Conservation (phyloP, 2,113 vertebrate genomes). For the Oryzias javanicus region DNA sequence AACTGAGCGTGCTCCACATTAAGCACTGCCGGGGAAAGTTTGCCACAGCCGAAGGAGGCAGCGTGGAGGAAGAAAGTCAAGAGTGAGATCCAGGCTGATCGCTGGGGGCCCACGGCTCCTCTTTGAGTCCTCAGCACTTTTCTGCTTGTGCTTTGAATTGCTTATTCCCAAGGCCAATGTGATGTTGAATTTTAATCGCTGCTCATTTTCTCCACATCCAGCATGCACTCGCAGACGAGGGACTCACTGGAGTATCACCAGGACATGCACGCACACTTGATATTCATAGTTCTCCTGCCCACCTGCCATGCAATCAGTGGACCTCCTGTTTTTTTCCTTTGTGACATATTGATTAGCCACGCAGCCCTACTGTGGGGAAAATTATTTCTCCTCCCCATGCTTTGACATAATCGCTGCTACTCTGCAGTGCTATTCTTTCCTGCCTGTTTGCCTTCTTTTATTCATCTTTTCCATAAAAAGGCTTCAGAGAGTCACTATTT, state of each 20-base stretch:
- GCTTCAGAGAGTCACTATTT: conserved; percentile 28
- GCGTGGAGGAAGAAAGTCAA: neutral
- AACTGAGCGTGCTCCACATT: conserved; percentile 23
- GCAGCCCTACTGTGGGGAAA: conserved; percentile 16
- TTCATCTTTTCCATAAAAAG: neutral
- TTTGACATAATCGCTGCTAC: conserved; percentile 20
- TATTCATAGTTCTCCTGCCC: conserved; percentile 28
- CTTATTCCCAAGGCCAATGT: conserved; percentile 26
- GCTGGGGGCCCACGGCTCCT: neutral
- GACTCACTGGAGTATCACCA: conserved; percentile 1
- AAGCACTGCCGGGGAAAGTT: conserved; percentile 18
- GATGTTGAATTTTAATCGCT: conserved; percentile 55
- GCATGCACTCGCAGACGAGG: conserved; percentile 15
- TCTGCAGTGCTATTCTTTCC: neutral
- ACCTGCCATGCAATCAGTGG: conserved; percentile 35
- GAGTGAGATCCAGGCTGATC: conserved; percentile 16
- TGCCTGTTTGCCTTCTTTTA: neutral
- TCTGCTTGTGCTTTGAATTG: conserved; percentile 19
- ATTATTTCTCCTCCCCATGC: conserved; percentile 27
- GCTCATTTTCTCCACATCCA: conserved; percentile 45
- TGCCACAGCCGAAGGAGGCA: conserved; percentile 23
- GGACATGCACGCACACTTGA: conserved; percentile 17
- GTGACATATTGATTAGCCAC: conserved; percentile 45
- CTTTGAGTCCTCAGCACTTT: neutral
- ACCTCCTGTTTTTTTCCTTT: conserved; percentile 18